Evolutionary conservation across 2,888 invertebrate genomes (phyloP).

Genomic region (Cylloceria caligata): DNA sequence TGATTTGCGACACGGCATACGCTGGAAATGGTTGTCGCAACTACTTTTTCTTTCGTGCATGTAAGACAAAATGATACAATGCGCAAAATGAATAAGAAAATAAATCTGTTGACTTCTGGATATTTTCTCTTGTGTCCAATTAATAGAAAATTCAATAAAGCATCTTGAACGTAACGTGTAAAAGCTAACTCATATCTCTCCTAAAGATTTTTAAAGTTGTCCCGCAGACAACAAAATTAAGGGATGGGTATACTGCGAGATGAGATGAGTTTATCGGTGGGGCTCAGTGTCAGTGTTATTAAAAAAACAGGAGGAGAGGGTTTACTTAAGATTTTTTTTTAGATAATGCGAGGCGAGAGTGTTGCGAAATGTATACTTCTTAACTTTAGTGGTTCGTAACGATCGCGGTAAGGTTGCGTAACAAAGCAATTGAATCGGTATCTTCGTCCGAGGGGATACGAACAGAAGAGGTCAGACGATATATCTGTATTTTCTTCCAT

Average conservation of each 20-base stretch:
- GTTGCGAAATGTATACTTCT: not conserved
- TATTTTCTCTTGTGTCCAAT: not conserved
- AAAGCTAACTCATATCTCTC: not conserved
- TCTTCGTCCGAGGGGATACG: not conserved
- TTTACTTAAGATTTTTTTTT: not conserved
- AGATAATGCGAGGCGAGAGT: not conserved
- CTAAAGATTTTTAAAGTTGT: not conserved
- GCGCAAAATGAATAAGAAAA: not conserved
- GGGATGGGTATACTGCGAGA: not conserved
- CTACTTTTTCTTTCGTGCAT: too few species aligned
- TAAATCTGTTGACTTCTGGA: not conserved
- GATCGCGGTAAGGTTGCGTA: slow-evolving; percentile 30
- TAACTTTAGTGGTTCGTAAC: not conserved
- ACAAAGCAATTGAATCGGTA: slow-evolving; percentile 8
- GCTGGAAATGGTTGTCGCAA: too few species aligned
- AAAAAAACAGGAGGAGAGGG: not conserved
- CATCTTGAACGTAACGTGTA: not conserved
- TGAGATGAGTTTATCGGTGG: not conserved
- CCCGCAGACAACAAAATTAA: not conserved
- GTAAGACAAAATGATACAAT: too few species aligned
- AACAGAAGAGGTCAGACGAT: not conserved
- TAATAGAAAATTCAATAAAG: not conserved
- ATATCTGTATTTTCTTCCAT: not conserved
- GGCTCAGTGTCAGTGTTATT: not conserved
- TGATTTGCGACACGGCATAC: too few species aligned